Base-by-base conservation (phyloP, 1,140 invertebrate genomes). In the Drosophila santomea region DNA sequence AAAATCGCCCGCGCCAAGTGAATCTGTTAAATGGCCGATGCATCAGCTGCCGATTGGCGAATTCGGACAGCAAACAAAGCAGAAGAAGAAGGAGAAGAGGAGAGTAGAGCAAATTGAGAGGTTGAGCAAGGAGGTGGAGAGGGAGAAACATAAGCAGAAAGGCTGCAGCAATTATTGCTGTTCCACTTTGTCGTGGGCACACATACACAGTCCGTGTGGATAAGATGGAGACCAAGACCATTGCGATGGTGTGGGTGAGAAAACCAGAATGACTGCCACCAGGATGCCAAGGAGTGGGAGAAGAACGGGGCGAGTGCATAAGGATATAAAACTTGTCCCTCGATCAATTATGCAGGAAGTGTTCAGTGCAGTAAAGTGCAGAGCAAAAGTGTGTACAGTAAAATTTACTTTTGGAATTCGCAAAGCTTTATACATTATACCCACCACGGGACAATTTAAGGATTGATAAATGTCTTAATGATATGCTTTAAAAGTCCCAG, bases 291-390 rank as follows among this genome's bases (percentile, higher is more conserved):
- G n/a, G 35, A 63, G 15, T 39, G 43, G 12, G 41, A 41, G 28
- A 35, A 48, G 36, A 23, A 55, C 25, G 58, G 38, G 48, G 35
- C 23, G 50, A 57, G 10, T 57, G 60, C 36, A 48, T 59, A 75
- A 75, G 73, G 73, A 75, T 67, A 75, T 67, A 57, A 23, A 41
- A n/a, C 35, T 61, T 48, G 74, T 39, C 35, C 48, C 48, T 50
- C 55, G 74, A 78, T 78, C 76, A 72, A 72, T 57, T 77, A 64
- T 78, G 47, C 56, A 71, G 61, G 59, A 54, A 59, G 20, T 38
- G n/a, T 35, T 44, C 28, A 41, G 39, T 25, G 41, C 67, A 51
- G 35, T 11, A 41, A 50, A 23, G 20, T 38, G 25, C 25, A 25
- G 25, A 25, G 36, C 14, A 39, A 62, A 74, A 47, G 25, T 17